Conservation (phyloP, 2,113 vertebrate genomes). For the Varanus komodoensis region DNA sequence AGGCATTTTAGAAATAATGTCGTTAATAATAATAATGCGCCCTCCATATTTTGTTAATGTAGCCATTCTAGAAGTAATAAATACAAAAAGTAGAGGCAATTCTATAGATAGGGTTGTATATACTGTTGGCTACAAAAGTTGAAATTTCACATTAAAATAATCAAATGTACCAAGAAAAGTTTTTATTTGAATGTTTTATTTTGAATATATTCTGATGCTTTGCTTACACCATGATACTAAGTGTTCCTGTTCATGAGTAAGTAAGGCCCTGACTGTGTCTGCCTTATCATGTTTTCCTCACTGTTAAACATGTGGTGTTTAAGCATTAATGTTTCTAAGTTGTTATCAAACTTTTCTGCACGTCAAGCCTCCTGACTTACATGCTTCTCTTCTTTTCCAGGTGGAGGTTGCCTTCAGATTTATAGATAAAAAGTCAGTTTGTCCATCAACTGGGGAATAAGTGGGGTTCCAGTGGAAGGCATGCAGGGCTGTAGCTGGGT, state of each 20-base stretch:
- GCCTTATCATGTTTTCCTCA: background rate
- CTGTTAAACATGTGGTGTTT: background rate
- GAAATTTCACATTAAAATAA: background rate
- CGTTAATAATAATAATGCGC: too few species aligned
- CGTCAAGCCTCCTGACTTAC: background rate
- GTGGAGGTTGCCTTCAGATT: background rate
- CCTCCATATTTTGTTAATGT: background rate
- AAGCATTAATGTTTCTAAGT: background rate
- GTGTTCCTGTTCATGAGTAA: background rate
- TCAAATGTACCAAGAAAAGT: background rate
- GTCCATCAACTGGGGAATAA: background rate
- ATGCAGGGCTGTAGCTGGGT: too few species aligned
- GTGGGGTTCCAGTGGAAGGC: too few species aligned
- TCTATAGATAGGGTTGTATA: background rate
- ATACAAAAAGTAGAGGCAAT: background rate
- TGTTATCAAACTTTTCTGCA: background rate
- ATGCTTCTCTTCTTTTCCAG: too few species aligned
- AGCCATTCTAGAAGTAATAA: background rate
- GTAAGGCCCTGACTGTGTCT: background rate
- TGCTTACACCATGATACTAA: background rate
- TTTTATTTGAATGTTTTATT: background rate
- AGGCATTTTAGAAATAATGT: too few species aligned
- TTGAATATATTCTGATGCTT: background rate
- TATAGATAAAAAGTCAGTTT: too few species aligned
- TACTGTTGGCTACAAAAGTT: background rate